Evolutionary conservation across 2,888 invertebrate genomes (phyloP), one percentile per base, ranked within the genome.

Genomic region (Athripsodes cinereus): DNA sequence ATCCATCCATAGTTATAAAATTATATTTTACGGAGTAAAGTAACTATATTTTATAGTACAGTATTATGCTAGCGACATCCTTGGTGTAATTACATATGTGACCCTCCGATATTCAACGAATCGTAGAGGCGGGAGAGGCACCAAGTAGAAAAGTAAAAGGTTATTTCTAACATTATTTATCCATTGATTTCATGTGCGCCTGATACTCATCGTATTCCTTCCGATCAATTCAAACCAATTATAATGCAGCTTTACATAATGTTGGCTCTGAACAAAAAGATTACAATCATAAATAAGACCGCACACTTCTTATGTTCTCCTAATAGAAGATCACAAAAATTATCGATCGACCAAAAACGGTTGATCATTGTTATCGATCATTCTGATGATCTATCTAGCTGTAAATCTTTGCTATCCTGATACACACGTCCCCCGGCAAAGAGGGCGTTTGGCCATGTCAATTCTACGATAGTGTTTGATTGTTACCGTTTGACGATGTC

Each of bases 291-390:
- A n/a, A n/a, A n/a, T n/a, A 16, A 40, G 8, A 40, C 40, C 40
- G 40, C 13, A 40, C 13, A 13, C 40, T 3, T 40, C 13, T 40
- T 40, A 40, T 40, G 40, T 40, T 40, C 40, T 40, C 40, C 40
- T 40, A 16, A 16, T 40, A 16, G 13, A 40, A 16, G 40, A 40
- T 40, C 40, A 40, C 40, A 40, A 40, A 40, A 40, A 40, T 40
- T 40, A 40, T 40, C 40, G 40, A 40, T 40, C 40, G 16, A 40
- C 40, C 40, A 13, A 40, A 40, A 40, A 16, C 13, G 40, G 40
- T 40, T 40, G 40, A 40, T 40, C 40, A 40, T 40, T 40, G 16
- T 40, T 40, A 40, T 40, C 40, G 40, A 40, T 40, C 40, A 40
- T 40, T 40, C 16, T 40, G 13, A 8, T n/a, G 8, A 3, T 40